Evolutionary conservation across 2,888 invertebrate species (phyloP), one percentile per base, ranked within the genome.

Genomic region (Stenodera caucasica): DNA sequence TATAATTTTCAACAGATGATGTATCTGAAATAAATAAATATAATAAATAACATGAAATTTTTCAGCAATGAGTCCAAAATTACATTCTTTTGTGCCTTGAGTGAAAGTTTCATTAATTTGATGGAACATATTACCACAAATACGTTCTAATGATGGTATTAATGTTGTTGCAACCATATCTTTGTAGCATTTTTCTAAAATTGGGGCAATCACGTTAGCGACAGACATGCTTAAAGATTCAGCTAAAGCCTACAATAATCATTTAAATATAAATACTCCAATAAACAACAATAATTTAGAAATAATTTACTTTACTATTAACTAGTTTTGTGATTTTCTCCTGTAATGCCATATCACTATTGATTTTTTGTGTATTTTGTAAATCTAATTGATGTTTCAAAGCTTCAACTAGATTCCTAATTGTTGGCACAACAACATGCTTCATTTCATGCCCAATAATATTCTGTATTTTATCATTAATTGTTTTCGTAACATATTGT

Each of bases 71-170:
- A 8, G 45, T 33, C 14, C 18, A 53, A 58, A 51, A 80, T 87
- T 82, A 96, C 96, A 95, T 81, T 97, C 96, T 77, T 90, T 90
- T 7, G 96, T 93, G 56, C 98, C 98, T 66, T 85, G 86, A 55
- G 90, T 88, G 81, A 97, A 98, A 15, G 91, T 87, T 54, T 92
- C 90, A 77, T 95, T 94, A 58, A 98, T 85, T 81, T 98, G 96
- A 50, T 88, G 85, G 77, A 96, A 95, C 85, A 98, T 90, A 75
- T 88, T 88, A 73, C 90, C 88, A 70, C 92, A 92, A 57, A 92
- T 88, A 77, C 90, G 90, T 78, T 97, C 96, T 84, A 95, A 91
- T 32, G 90, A 87, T 2, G 97, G 96, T 73, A 96, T 83, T 50
- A 95, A 83, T 66, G 88, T 86, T 66, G 87, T 88, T 49, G 87